phyloP scores from a whole-genome alignment of 2,113 vertebrate genomes.

The Promerops cafer region DNA sequence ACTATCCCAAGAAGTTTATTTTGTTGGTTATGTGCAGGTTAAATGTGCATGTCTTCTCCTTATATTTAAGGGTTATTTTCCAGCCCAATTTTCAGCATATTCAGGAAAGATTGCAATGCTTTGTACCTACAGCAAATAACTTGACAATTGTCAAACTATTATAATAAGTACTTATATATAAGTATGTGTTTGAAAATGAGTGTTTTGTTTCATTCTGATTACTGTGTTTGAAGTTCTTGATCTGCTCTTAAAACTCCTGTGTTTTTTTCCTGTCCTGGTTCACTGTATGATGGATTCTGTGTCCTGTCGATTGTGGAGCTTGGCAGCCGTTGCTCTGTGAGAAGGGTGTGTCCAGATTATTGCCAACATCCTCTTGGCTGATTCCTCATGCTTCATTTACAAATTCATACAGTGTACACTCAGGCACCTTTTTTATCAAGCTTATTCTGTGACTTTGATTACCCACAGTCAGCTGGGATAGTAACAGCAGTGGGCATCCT shows the following conservation, averaged over 20 bases:
- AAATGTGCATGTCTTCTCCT: background rate
- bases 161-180: too few species aligned
- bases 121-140: background rate
- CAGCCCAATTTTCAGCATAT: background rate
- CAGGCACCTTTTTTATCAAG: accelerated
- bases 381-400: background rate
- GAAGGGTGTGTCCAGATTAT: background rate
- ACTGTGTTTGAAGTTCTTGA: background rate
- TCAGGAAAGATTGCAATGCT: background rate
- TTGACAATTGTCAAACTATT: background rate
- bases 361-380: background rate
- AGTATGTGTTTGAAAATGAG: background rate
- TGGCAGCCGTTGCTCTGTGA: accelerated
- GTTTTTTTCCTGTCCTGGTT: background rate
- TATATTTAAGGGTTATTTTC: background rate
- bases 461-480: background rate
- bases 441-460: background rate
- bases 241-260: background rate
- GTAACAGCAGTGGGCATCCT: background rate
- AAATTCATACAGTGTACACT: background rate
- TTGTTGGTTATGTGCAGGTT: background rate
- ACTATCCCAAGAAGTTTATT: background rate
- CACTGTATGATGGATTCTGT: background rate
- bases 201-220: background rate
- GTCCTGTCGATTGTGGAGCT: accelerated